A percentile compares a stretch with the other conserved stretches of the same genome.
Conservation (phyloP, 2,888 invertebrate species). For the Aphidoletes aphidimyza region DNA sequence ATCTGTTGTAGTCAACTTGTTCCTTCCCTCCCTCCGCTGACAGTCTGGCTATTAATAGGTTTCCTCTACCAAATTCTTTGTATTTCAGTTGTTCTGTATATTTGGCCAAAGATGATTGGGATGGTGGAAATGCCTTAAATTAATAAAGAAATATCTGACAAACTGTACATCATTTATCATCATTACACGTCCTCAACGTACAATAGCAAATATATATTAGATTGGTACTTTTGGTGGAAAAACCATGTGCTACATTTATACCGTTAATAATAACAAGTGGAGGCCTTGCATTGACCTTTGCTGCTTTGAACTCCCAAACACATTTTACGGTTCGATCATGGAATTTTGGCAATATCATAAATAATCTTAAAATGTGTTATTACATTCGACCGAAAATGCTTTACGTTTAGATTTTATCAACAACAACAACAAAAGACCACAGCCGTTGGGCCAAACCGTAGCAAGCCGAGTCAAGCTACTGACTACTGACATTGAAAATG, state of each 20-base stretch:
- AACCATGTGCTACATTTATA: not conserved
- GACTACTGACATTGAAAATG: not conserved
- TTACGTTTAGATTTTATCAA: conserved; percentile 5
- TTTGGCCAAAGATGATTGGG: not conserved
- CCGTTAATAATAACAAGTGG: too few species aligned
- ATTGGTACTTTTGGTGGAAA: not conserved
- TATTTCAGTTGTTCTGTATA: too few species aligned
- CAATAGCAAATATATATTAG: not conserved
- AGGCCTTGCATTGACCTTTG: not conserved
- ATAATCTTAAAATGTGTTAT: too few species aligned
- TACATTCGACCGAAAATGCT: too few species aligned
- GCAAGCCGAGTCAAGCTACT: too few species aligned
- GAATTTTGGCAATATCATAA: not conserved
- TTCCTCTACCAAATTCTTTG: too few species aligned
- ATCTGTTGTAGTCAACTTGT: too few species aligned
- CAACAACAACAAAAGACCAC: not conserved
- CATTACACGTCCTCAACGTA: conserved; percentile 20
- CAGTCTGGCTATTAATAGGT: too few species aligned
- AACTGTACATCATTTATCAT: not conserved
- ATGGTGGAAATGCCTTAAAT: not conserved
- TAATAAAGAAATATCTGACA: conserved; percentile 15
- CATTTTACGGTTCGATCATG: not conserved
- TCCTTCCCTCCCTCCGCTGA: too few species aligned
- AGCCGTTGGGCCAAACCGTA: too few species aligned
- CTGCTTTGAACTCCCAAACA: not conserved